A percentile compares a stretch with the other conserved stretches of the same genome.
Evolutionary conservation across 2,888 invertebrate species (phyloP).

Genomic region (Phrixothrix hirtus): DNA sequence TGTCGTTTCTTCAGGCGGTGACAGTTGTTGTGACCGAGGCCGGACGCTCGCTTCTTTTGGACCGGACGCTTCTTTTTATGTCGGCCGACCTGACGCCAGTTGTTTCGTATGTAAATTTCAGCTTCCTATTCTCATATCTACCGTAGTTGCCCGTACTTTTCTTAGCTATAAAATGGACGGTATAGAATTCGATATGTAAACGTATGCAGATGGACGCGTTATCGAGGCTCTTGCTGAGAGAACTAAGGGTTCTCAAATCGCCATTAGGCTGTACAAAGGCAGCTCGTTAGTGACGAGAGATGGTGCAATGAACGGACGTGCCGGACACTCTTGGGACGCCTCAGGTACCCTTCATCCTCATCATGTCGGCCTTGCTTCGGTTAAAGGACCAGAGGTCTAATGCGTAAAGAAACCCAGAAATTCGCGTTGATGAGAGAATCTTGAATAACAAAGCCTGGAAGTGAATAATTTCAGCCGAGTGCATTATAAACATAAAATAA

Average conservation of each 20-base stretch:
- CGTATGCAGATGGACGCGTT: slow-evolving; percentile 40
- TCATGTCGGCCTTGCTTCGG: slow-evolving; percentile 39
- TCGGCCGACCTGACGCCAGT: slow-evolving; percentile 54
- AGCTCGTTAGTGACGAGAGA: slow-evolving; percentile 52
- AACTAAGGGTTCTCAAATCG: slow-evolving; percentile 50
- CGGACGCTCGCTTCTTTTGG: slow-evolving; percentile 33
- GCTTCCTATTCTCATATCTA: slow-evolving; percentile 38
- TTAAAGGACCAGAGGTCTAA: slow-evolving; percentile 6
- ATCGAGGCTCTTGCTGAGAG: slow-evolving; percentile 18
- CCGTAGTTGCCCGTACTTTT: slow-evolving; percentile 36
- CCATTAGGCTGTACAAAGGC: slow-evolving; percentile 53
- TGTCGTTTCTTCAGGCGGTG: slow-evolving; percentile 44
- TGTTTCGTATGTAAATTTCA: slow-evolving; percentile 50
- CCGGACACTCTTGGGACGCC: slow-evolving; percentile 52
- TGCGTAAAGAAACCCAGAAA: slow-evolving; percentile 7
- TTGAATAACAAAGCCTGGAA: slow-evolving; percentile 13
- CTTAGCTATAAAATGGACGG: slow-evolving; percentile 35
- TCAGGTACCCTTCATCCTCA: slow-evolving; percentile 52
- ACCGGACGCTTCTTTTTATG: slow-evolving; percentile 52
- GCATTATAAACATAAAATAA: slow-evolving; percentile 48
- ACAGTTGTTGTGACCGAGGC: slow-evolving; percentile 50
- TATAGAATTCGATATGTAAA: slow-evolving; percentile 43
- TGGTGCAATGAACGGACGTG: slow-evolving; percentile 44
- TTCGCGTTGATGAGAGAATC: background rate
- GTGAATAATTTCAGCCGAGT: slow-evolving; percentile 23